phyloP scores from a whole-genome alignment of 2,113 vertebrate genomes.

The Rhizomys pruinosus region DNA sequence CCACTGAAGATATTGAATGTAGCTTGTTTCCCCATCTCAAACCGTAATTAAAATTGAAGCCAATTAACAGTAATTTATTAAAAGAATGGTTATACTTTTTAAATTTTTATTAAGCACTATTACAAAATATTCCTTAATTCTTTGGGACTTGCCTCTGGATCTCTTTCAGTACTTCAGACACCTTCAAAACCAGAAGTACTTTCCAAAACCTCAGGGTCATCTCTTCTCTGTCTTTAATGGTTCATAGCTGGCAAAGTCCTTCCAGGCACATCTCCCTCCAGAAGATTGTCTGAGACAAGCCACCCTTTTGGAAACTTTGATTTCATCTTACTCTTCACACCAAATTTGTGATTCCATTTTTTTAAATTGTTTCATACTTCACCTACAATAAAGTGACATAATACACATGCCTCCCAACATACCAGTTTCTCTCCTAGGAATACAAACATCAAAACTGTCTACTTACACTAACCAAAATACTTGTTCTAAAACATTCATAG shows the following conservation, averaged over 20 bases:
- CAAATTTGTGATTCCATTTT: neutral
- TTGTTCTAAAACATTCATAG: neutral
- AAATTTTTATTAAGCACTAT: neutral
- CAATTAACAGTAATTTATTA: neutral
- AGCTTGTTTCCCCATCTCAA: neutral
- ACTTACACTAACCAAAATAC: neutral
- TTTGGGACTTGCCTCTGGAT: neutral
- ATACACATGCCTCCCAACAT: neutral
- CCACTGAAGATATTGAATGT: neutral
- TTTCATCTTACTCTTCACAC: neutral
- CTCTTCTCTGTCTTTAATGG: neutral
- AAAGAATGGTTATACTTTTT: neutral
- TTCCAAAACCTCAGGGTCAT: neutral
- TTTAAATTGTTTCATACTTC: neutral
- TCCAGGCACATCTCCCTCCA: neutral
- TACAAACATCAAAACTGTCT: neutral
- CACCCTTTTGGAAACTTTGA: neutral
- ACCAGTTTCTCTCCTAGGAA: neutral
- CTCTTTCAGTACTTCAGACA: neutral
- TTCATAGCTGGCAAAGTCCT: neutral
- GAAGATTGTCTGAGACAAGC: neutral
- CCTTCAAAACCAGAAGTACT: neutral
- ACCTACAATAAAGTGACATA: neutral
- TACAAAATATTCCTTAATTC: neutral
- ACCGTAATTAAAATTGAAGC: slow-evolving; percentile 10